phyloP scores from a whole-genome alignment of 2,797 vertebrate species.

The Enteromius radiatus region DNA sequence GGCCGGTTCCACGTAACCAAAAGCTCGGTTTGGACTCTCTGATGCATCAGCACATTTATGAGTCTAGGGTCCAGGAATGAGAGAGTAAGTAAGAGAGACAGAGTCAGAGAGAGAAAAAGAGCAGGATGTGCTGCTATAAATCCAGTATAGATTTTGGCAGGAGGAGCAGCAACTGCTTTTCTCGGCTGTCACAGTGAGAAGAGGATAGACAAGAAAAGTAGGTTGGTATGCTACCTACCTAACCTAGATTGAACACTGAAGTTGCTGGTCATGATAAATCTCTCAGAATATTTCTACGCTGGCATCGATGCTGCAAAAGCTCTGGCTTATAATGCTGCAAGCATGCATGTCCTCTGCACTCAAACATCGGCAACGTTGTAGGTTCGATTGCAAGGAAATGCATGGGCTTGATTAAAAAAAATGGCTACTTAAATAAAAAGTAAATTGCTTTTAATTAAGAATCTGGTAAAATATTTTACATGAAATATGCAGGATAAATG shows the following conservation, averaged over 20 bases:
- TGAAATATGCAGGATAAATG: neutral
- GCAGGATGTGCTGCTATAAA: conserved; percentile 69
- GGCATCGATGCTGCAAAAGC: no score
- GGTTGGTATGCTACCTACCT: neutral
- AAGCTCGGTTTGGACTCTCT: conserved; percentile 35
- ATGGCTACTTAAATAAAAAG: neutral
- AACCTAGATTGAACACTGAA: neutral
- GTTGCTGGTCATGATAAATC: neutral
- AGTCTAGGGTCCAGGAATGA: conserved; percentile 27
- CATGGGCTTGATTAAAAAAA: neutral
- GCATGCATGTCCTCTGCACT: neutral
- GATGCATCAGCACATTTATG: conserved; percentile 54
- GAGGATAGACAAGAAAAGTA: conserved; percentile 2
- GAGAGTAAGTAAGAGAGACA: conserved; percentile 42
- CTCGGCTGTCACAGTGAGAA: conserved; percentile 56
- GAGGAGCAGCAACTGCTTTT: conserved; percentile 59
- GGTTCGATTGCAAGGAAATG: neutral
- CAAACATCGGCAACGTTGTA: neutral
- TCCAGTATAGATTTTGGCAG: conserved; percentile 62
- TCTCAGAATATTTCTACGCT: neutral
- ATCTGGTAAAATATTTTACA: neutral
- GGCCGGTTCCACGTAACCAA: conserved; percentile 34
- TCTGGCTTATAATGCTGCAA: neutral
- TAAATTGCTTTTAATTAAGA: neutral
- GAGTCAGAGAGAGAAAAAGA: conserved; percentile 52